Conservation (phyloP, 2,888 invertebrate genomes). For the Drosophila fungiperda region DNA sequence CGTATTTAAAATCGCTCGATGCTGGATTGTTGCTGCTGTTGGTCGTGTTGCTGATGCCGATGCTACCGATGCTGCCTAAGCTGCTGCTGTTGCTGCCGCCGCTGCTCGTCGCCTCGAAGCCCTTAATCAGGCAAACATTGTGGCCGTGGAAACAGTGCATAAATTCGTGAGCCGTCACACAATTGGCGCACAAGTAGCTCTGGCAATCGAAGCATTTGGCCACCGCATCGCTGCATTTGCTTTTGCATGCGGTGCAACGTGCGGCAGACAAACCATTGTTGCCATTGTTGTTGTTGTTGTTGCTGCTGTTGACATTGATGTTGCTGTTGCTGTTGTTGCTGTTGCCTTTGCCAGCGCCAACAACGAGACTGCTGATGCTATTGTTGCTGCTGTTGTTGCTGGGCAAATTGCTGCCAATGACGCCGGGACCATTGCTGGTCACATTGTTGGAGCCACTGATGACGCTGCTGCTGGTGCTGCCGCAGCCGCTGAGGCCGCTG, state of each 20-base stretch:
- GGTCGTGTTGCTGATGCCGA: constrained; percentile 16
- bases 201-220: constrained; percentile 98
- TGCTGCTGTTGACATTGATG: constrained; percentile 51
- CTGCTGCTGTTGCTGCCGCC: constrained; percentile 13
- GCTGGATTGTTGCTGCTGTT: constrained; percentile 69
- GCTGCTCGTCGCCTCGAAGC: constrained; percentile 68
- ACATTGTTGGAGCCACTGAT: constrained; percentile 47
- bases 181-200: constrained; percentile 97
- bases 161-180: constrained; percentile 99
- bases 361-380: constrained; percentile 64
- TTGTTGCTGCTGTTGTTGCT: constrained; percentile 38
- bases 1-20: constrained; percentile 80
- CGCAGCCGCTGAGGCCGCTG: constrained; percentile 87
- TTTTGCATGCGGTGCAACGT: constrained; percentile 98
- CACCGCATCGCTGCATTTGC: constrained; percentile 96
- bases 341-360: constrained; percentile 66
- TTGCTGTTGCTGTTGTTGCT: constrained; percentile 28
- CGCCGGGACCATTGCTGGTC: constrained; percentile 85
- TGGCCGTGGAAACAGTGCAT: constrained; percentile 99
- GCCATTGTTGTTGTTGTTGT: constrained; percentile 34
- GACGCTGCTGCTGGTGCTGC: constrained; percentile 86
- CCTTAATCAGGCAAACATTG: constrained; percentile 89
- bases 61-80: constrained; percentile 27
- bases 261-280: constrained; percentile 68
- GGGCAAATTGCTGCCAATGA: constrained; percentile 85